Base-by-base conservation (phyloP, 2,888 invertebrate species). In the Caenorhabditis macrosperma region DNA sequence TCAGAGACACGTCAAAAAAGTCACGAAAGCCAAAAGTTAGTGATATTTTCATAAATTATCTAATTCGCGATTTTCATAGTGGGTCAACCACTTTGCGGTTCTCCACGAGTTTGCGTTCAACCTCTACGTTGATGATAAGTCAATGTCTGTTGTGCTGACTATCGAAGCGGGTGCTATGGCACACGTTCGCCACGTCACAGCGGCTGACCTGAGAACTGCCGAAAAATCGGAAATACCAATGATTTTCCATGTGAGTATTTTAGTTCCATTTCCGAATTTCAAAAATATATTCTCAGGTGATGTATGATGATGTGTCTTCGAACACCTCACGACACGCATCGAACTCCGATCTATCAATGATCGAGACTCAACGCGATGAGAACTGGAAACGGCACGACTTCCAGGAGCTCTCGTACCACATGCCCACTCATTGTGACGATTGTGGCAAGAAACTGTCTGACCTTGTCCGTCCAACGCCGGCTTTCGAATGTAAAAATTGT, bases 181-280 rank as follows among this genome's bases (percentile, higher is more conserved):
- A 93, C 97, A 98, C 93, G 98, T 98, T 87, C 94, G 98, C 85
- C 95, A 96, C 80, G 98, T 99, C 86, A 97, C 98, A 82, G 97
- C 97, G 92, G 97, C 97, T 89, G 99, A 99, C 93, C 97, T 98
- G 89, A 97, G 98, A 91, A 94, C 97, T 91, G 98, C 97, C 69
- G 97, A 97, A 93, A 95, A 96, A 92, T 96, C 96, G 94, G 97
- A 98, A 93, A 96, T 99, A 92, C 98, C 98, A 89, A 94, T 96
- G 92, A 99, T 99, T 92, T 98, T 99, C 93, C 94, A 94, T 93
- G 94, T 94, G 24, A 66, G 78, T 26, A 20, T 55, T 20, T 55
- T 12, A 28, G 15, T 41, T 20, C 10, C 6, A 33, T 33, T 26
- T 12, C n/a, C 10, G 28, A 35, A 41, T 17, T 48, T 20, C 7